Conservation (phyloP, 2,888 invertebrate species). For the Eristalinus aeneus region DNA sequence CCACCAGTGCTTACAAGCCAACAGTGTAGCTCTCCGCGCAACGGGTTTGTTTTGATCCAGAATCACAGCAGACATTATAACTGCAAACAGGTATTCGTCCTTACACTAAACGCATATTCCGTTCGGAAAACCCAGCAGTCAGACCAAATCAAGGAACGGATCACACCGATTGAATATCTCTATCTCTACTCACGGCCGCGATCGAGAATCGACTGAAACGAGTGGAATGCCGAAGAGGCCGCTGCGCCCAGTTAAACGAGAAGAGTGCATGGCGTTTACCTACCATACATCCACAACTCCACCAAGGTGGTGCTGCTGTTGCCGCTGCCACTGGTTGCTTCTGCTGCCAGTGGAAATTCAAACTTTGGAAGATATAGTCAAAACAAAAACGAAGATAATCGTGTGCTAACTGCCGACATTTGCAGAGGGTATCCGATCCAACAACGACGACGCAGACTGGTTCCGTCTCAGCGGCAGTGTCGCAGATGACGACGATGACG, state of each 20-base stretch:
- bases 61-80: constrained; percentile 44
- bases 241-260: constrained; percentile 72
- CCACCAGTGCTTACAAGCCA: constrained; percentile 92
- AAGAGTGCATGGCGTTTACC: constrained; percentile 66
- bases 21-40: constrained; percentile 82
- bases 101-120: constrained; percentile 6
- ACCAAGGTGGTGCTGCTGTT: neutral
- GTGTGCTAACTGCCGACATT: constrained; percentile 70
- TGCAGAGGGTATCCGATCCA: constrained; percentile 33
- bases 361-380: constrained; percentile 62
- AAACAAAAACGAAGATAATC: constrained; percentile 71
- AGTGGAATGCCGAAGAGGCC: constrained; percentile 62
- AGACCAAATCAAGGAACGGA: constrained; percentile 19
- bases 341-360: constrained; percentile 7
- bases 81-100: neutral
- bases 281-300: constrained; percentile 12
- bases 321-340: constrained; percentile 5
- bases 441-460: neutral
- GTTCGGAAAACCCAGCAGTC: constrained; percentile 2
- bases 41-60: constrained; percentile 74
- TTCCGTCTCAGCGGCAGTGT: neutral
- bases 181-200: constrained; percentile 64
- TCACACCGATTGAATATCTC: constrained; percentile 1
- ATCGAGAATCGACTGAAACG: constrained; percentile 71
- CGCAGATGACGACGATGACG: neutral